phyloP scores from a whole-genome alignment of 2,113 vertebrate species.

The Ceyx margarethae region DNA sequence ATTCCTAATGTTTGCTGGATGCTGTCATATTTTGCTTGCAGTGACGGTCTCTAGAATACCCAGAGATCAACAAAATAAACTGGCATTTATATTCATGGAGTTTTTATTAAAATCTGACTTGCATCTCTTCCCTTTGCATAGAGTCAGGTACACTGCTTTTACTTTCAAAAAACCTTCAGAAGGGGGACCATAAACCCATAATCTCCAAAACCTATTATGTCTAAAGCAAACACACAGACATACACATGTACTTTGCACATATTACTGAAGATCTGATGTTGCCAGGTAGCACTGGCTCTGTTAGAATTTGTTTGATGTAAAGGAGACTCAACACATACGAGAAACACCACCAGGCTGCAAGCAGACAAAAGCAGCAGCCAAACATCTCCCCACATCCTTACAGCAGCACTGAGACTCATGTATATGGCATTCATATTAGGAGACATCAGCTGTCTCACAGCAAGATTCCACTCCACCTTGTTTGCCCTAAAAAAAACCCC shows the following conservation, averaged over 20 bases:
- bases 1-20: not conserved
- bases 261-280: not conserved
- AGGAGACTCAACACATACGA: rapidly evolving
- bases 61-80: not conserved
- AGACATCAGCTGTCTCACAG: not conserved
- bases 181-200: not conserved
- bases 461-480: not conserved
- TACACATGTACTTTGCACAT: rapidly evolving
- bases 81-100: not conserved
- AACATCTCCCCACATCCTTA: not conserved
- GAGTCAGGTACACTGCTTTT: not conserved
- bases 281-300: too few species aligned
- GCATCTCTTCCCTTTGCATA: not conserved
- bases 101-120: not conserved
- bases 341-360: rapidly evolving
- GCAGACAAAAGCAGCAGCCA: not conserved
- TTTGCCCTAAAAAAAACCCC: not conserved
- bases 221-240: not conserved
- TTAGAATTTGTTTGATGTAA: rapidly evolving
- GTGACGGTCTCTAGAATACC: not conserved
- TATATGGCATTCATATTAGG: not conserved
- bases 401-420: not conserved
- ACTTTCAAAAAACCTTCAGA: not conserved
- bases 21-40: not conserved
- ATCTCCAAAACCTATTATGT: not conserved